phyloP scores from a whole-genome alignment of 2,888 invertebrate species.

The Trichopoda pennipes region DNA sequence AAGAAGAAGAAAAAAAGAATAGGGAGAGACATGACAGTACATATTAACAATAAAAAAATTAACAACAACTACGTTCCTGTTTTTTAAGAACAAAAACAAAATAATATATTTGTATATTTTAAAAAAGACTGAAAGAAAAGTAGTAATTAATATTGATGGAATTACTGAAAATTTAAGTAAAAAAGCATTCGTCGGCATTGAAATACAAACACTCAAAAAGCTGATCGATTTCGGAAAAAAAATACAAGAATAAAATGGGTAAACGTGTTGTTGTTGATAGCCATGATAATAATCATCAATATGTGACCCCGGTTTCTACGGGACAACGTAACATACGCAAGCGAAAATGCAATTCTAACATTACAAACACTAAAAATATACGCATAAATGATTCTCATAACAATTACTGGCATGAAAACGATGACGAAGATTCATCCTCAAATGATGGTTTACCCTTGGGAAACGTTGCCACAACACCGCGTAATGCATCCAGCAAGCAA shows the following conservation, averaged over 20 bases:
- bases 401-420: slow-evolving; percentile 76
- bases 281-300: slow-evolving; percentile 64
- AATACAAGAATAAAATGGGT: slow-evolving; percentile 72
- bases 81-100: slow-evolving; percentile 41
- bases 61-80: slow-evolving; percentile 56
- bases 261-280: slow-evolving; percentile 73
- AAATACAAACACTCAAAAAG: not conserved
- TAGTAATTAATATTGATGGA: not conserved
- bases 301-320: slow-evolving; percentile 66
- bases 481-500: slow-evolving; percentile 71
- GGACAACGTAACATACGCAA: slow-evolving; percentile 75
- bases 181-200: not conserved
- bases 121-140: slow-evolving; percentile 58
- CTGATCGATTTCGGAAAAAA: not conserved
- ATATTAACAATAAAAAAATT: slow-evolving; percentile 22
- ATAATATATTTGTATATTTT: slow-evolving; percentile 19
- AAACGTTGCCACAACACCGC: slow-evolving; percentile 43
- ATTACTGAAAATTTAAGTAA: slow-evolving; percentile 1
- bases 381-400: slow-evolving; percentile 68
- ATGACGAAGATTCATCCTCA: slow-evolving; percentile 77
- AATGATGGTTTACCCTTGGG: slow-evolving; percentile 71
- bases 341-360: slow-evolving; percentile 73
- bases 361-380: slow-evolving; percentile 66
- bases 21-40: slow-evolving; percentile 10
- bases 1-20: slow-evolving; percentile 4